Base-by-base conservation (phyloP, 2,888 invertebrate species). In the Anthoptus insignis region DNA sequence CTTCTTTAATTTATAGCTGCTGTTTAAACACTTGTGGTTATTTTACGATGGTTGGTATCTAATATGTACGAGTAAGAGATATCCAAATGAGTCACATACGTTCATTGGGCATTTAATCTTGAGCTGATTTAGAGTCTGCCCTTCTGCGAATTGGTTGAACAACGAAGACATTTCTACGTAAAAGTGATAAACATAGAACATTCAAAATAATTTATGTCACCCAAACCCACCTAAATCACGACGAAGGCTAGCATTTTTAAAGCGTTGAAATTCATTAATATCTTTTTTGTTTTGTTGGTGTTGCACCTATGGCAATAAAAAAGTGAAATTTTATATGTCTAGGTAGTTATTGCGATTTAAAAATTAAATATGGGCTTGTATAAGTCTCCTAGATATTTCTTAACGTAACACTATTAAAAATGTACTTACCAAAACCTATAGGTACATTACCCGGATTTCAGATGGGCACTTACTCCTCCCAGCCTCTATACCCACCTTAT, bases 1-100 rank as follows among this genome's bases (percentile, higher is more conserved):
- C 71, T 66, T 69, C n/a, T 65, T 66, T 84, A 77, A 85, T 86
- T 86, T 86, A 86, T 73, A 81, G 74, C 77, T 71, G 63, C 76
- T 78, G 81, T 81, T 81, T 77, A 72, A 34, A 78, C 72, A 60
- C 75, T 76, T 78, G 77, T 77, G 77, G 77, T 71, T 65, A 71
- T 49, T 79, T 84, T 86, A 84, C 80, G 81, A 83, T 59, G 71
- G 61, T 66, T 69, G 66, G 60, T 9, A 21, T 19, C 77, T 34
- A 47, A 66, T 52, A 57, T 66, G 61, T 60, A 42, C 50, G 58
- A n/a, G n/a, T n/a, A n/a, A n/a, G n/a, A n/a, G n/a, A n/a, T 61
- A 39, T 58, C 34, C 34, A n/a, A 3, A 45, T 57, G 58, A 58
- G 14, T 59, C 47, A 49, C 4, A 37, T 11, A 32, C 3, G 9